phyloP scores from a whole-genome alignment of 2,113 vertebrate species.

The Dasyornis broadbenti region DNA sequence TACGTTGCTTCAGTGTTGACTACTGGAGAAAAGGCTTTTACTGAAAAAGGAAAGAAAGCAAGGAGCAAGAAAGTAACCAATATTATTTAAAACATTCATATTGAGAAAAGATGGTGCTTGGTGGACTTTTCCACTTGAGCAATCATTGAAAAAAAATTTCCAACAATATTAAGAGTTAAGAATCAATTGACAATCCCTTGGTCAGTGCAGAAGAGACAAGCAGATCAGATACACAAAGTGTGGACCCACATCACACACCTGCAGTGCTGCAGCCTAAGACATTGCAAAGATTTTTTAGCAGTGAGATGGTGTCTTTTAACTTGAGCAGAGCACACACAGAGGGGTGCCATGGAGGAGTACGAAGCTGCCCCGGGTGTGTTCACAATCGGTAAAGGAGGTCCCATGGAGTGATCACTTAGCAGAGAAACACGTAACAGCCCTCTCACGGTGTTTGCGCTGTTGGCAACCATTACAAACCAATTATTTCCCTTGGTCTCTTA shows the following conservation, averaged over 20 bases:
- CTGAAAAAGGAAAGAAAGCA: not conserved
- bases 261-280: not conserved
- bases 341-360: rapidly evolving
- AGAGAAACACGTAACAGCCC: not conserved
- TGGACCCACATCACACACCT: not conserved
- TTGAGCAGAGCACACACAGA: rapidly evolving
- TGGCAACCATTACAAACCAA: not conserved
- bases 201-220: not conserved
- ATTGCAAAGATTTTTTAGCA: not conserved
- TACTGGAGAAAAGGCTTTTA: not conserved
- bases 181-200: not conserved
- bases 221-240: rapidly evolving
- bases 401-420: not conserved
- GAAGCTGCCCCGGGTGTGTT: not conserved
- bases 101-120: not conserved
- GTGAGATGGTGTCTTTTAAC: not conserved
- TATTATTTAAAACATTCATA: not conserved
- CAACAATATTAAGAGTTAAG: not conserved
- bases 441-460: not conserved
- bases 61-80: not conserved
- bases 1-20: not conserved
- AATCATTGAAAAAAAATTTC: not conserved
- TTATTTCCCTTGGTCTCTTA: not conserved
- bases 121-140: not conserved
- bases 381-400: rapidly evolving